phyloP scores from a whole-genome alignment of 2,113 vertebrate genomes.

The Acrocephalus arundinaceus region DNA sequence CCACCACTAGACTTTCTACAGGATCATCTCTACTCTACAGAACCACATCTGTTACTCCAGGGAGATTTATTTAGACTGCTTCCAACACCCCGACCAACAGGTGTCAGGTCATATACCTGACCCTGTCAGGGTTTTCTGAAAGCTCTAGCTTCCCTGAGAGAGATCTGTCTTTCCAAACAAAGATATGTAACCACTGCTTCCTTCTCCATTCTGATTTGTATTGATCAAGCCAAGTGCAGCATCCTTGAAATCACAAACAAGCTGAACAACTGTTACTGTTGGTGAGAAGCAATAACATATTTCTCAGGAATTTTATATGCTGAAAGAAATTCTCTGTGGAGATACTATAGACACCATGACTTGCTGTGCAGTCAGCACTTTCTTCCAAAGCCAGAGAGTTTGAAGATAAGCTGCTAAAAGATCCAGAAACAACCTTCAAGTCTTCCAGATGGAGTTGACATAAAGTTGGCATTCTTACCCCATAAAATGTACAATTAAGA shows the following conservation, averaged over 20 bases:
- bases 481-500: background rate
- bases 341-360: background rate
- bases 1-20: too few species aligned
- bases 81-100: too few species aligned
- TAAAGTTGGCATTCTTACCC: background rate
- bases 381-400: background rate
- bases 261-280: background rate
- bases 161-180: too few species aligned
- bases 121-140: too few species aligned
- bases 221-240: rapidly evolving
- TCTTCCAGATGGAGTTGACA: background rate
- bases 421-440: background rate
- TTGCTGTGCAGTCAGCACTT: background rate
- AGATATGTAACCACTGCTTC: background rate
- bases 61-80: too few species aligned
- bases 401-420: background rate
- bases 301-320: background rate
- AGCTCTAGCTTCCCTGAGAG: too few species aligned
- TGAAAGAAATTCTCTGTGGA: background rate
- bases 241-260: background rate
- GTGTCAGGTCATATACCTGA: too few species aligned
- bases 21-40: too few species aligned
- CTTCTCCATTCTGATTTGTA: background rate
- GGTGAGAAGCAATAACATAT: background rate
- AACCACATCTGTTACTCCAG: too few species aligned